Evolutionary conservation across 2,113 vertebrate genomes (phyloP).

Genomic region (Orycteropus afer): DNA sequence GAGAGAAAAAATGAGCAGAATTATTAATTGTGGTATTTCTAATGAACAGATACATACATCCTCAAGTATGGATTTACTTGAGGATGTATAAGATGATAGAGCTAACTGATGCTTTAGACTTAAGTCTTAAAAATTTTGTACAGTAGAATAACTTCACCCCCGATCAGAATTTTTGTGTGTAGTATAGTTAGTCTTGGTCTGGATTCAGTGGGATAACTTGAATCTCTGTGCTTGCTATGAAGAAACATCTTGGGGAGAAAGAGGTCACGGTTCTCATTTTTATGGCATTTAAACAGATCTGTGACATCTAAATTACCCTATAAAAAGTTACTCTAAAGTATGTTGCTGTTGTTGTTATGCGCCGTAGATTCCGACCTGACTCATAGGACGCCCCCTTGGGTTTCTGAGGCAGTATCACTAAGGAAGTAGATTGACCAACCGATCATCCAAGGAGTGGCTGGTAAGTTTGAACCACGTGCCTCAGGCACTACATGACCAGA

Average conservation of each 20-base stretch:
- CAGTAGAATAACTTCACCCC: background rate
- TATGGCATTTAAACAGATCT: background rate
- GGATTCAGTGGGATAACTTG: background rate
- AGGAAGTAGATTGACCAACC: too few relatives aligned
- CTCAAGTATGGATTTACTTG: background rate
- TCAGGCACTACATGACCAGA: too few relatives aligned
- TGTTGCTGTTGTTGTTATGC: too few relatives aligned
- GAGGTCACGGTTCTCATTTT: background rate
- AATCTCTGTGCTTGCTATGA: background rate
- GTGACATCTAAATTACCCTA: background rate
- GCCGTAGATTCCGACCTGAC: too few relatives aligned
- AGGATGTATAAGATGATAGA: background rate
- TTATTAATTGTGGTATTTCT: background rate
- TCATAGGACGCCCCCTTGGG: too few relatives aligned
- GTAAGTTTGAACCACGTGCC: too few relatives aligned
- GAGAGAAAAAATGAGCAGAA: constrained; percentile 9
- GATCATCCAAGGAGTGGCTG: too few relatives aligned
- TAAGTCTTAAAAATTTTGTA: background rate
- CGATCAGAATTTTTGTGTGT: background rate
- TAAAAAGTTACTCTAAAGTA: background rate
- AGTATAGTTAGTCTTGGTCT: background rate
- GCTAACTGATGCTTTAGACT: background rate
- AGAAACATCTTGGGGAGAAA: background rate
- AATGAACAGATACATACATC: background rate
- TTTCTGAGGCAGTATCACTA: too few relatives aligned